These are phyloP conservation scores for Silurus aristotelis DNA, from an alignment of 2,797 vertebrate species.

Conservation along the genomic window DNA sequence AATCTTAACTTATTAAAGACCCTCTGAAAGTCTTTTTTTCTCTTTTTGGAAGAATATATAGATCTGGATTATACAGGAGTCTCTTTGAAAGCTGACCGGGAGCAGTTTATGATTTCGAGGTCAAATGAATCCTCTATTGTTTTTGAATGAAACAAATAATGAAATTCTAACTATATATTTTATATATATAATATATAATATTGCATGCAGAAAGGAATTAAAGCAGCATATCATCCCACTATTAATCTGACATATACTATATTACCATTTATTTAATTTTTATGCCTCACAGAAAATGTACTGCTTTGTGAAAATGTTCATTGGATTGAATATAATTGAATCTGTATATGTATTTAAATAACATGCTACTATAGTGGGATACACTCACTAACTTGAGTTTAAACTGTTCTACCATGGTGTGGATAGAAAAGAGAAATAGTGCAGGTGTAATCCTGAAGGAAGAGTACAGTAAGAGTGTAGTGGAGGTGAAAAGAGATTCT, in stretches of 20 bases:
- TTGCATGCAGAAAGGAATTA: neutral
- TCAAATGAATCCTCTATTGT: neutral
- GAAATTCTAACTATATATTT: neutral
- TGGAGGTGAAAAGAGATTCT: too few relatives aligned
- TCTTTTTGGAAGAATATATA: neutral
- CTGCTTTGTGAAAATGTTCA: too few relatives aligned
- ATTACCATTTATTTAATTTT: neutral
- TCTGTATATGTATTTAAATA: neutral
- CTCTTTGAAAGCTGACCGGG: neutral
- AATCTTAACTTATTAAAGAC: neutral
- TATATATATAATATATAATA: neutral
- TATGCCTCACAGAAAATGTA: too few relatives aligned
- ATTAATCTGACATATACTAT: neutral
- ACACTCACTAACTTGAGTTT: too few relatives aligned
- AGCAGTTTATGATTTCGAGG: neutral
- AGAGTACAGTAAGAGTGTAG: too few relatives aligned
- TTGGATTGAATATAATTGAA: neutral
- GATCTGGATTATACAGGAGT: neutral
- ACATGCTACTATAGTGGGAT: too few relatives aligned
- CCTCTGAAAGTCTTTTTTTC: neutral
- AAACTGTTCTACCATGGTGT: too few relatives aligned
- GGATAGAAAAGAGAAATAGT: too few relatives aligned
- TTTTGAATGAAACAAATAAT: neutral
- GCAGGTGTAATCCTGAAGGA: too few relatives aligned
- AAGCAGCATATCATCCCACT: neutral